phyloP scores from a whole-genome alignment of 2,113 vertebrate species.

The Rana temporaria region DNA sequence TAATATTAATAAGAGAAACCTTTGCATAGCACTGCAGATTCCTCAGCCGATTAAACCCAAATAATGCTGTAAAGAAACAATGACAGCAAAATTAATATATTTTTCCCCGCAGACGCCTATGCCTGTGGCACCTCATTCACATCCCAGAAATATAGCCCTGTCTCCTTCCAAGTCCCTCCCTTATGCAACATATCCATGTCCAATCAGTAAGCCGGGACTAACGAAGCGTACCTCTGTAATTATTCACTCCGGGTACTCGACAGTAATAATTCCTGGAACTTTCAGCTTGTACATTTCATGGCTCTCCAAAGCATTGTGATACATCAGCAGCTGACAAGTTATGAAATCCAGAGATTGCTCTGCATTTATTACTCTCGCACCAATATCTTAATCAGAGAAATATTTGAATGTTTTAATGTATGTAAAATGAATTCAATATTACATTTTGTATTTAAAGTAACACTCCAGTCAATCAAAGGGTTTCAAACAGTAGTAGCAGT shows the following conservation, averaged over 20 bases:
- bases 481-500: no score
- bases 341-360: background rate
- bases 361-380: background rate
- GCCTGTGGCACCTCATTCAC: constrained; percentile 26
- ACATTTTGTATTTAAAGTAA: no score
- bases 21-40: background rate
- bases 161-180: constrained; percentile 36
- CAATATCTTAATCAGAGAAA: background rate
- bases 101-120: background rate
- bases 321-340: background rate
- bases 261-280: background rate
- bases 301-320: background rate
- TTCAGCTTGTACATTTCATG: background rate
- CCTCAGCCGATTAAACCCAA: background rate
- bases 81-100: background rate
- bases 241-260: constrained; percentile 8
- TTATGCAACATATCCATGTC: constrained; percentile 37
- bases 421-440: background rate
- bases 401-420: background rate
- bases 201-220: constrained; percentile 20
- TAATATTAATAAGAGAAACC: background rate
- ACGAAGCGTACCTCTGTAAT: constrained; percentile 2
- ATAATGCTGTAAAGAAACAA: background rate
- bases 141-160: constrained; percentile 1
- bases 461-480: no score